Conservation (phyloP, 2,888 invertebrate species). For the Corbicula japonica region DNA sequence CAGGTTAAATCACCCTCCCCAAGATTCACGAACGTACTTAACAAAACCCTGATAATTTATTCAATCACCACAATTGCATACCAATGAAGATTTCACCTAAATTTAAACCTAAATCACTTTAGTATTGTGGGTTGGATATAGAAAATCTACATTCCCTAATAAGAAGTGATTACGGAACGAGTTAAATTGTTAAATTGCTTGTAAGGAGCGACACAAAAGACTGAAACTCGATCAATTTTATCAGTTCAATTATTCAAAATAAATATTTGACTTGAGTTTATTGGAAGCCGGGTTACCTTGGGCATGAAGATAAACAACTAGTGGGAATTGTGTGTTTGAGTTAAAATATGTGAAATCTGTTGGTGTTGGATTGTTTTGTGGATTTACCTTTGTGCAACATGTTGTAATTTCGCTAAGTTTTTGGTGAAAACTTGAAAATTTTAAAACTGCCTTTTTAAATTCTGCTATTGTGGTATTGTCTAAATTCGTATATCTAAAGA, state of each 20-base stretch:
- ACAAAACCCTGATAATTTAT: too few species aligned
- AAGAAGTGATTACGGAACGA: not conserved
- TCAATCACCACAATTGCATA: too few species aligned
- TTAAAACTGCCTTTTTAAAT: not conserved
- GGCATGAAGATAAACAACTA: not conserved
- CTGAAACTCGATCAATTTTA: slow-evolving; percentile 30
- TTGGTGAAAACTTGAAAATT: not conserved
- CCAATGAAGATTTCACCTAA: too few species aligned
- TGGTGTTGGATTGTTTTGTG: not conserved
- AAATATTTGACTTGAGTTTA: slow-evolving; percentile 35
- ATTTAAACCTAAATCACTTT: too few species aligned
- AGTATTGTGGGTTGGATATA: too few species aligned
- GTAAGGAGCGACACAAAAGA: not conserved
- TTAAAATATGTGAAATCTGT: not conserved
- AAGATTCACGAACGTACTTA: too few species aligned
- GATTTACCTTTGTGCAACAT: not conserved
- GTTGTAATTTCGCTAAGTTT: not conserved
- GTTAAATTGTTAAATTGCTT: not conserved
- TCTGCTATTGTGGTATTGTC: not conserved
- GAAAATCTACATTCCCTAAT: not conserved
- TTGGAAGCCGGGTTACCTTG: not conserved
- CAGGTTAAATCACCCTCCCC: too few species aligned
- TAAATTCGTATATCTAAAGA: too few species aligned
- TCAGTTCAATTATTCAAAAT: slow-evolving; percentile 44
- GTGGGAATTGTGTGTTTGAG: not conserved